A percentile compares a stretch with the other conserved stretches of the same genome.
Conservation (phyloP, 2,797 vertebrate genomes). For the Oreochromis mossambicus region DNA sequence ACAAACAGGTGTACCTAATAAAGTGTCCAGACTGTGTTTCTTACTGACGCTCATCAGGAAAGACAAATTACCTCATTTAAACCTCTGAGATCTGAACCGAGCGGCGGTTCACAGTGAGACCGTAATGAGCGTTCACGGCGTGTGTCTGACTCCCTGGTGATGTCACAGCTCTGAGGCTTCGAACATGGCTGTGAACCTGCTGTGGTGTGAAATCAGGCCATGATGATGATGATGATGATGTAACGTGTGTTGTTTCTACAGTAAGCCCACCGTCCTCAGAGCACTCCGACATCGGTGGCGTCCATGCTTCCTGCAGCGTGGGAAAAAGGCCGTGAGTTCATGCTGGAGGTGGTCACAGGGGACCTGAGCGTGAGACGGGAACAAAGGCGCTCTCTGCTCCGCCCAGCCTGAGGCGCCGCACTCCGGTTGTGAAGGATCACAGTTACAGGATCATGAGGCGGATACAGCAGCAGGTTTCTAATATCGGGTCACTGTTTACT, state of each 20-base stretch:
- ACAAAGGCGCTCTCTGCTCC: not conserved
- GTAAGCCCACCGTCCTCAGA: not conserved
- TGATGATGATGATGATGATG: not conserved
- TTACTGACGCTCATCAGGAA: not conserved
- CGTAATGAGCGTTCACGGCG: not conserved
- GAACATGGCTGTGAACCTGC: not conserved
- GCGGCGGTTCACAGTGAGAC: not conserved
- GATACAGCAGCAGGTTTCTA: conserved; percentile 1
- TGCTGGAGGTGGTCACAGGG: not conserved
- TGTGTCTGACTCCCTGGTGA: not conserved
- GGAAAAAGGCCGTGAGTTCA: not conserved
- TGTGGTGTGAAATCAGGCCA: accelerated
- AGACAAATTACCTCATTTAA: not conserved
- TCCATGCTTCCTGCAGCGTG: not conserved
- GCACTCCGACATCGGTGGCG: not conserved
- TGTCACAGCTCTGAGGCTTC: not conserved
- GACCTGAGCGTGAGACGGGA: not conserved
- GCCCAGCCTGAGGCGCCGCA: not conserved
- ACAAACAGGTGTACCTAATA: not conserved
- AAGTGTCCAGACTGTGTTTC: not conserved
- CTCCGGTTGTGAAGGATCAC: conserved; percentile 13
- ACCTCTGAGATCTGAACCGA: not conserved
- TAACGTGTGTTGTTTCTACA: not conserved
- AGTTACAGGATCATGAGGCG: conserved; percentile 5
- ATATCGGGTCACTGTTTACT: conserved; percentile 1